These are phyloP conservation scores for Nymphalis urticae DNA, from an alignment of 2,888 invertebrate genomes.

Conservation along the genomic window DNA sequence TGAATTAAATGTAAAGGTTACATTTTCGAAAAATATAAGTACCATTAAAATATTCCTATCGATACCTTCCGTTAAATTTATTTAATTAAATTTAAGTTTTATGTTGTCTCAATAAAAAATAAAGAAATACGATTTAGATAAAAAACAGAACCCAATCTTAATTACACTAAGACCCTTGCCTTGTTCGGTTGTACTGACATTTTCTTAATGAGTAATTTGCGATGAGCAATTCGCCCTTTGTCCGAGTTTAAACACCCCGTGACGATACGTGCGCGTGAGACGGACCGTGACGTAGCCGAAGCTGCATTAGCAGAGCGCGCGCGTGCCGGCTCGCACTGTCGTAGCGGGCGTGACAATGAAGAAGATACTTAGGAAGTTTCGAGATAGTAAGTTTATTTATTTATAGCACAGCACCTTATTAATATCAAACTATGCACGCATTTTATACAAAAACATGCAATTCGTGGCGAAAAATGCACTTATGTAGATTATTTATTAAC, in stretches of 20 bases:
- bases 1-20: no score
- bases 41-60: no score
- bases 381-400: conserved; percentile 63
- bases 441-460: not conserved
- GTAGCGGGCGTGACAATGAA: conserved; percentile 54
- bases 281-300: conserved; percentile 57
- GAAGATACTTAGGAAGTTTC: conserved; percentile 63
- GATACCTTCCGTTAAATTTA: no score
- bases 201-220: conserved; percentile 35
- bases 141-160: conserved; percentile 3
- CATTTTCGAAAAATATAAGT: no score
- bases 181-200: conserved; percentile 24
- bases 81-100: not conserved
- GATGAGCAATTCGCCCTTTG: conserved; percentile 44
- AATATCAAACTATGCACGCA: not conserved
- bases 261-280: conserved; percentile 55
- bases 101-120: not conserved
- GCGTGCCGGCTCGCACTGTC: conserved; percentile 54
- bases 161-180: conserved; percentile 24
- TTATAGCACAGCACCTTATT: conserved; percentile 7
- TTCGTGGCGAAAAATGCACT: not conserved
- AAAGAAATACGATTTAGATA: not conserved
- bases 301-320: conserved; percentile 59
- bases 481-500: not conserved
- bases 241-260: conserved; percentile 67